Conservation (phyloP, 2,113 vertebrate species). For the Passer domesticus region DNA sequence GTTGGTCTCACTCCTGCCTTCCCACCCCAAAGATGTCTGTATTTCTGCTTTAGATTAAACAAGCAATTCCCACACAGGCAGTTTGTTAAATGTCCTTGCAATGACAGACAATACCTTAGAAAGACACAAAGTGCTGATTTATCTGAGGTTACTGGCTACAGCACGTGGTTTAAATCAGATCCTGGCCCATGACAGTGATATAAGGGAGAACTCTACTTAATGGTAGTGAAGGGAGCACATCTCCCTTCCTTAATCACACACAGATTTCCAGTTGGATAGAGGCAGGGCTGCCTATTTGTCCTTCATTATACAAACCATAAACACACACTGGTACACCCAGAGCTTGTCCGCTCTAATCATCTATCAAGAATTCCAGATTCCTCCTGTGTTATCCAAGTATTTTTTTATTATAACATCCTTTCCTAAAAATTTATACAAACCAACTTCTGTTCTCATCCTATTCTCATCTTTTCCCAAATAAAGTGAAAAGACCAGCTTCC, state of each 20-base stretch:
- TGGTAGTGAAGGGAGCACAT: conserved; percentile 25
- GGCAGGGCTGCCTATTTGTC: conserved; percentile 27
- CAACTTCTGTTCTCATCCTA: neutral
- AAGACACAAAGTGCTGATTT: conserved; percentile 21
- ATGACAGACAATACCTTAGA: conserved; percentile 8
- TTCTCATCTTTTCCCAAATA: neutral
- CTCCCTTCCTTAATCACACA: conserved; percentile 44
- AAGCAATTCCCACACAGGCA: conserved; percentile 4
- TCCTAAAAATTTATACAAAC: neutral
- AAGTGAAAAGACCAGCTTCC: neutral
- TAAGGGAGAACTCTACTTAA: conserved; percentile 8
- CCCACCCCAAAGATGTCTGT: neutral
- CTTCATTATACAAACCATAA: conserved; percentile 34
- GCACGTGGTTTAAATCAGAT: conserved; percentile 50
- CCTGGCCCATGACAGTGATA: neutral
- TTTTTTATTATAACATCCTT: neutral
- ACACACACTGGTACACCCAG: neutral
- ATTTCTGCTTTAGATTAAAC: conserved; percentile 47
- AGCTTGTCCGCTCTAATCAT: neutral
- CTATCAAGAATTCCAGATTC: conserved; percentile 6
- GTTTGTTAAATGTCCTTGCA: conserved; percentile 6
- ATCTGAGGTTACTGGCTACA: conserved; percentile 22
- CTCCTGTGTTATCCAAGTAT: neutral
- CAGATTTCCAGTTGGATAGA: conserved; percentile 31
- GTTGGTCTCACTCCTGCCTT: neutral